These are phyloP conservation scores for Tympanoctomys barrerae DNA, from an alignment of 2,797 vertebrate genomes.

Conservation along the genomic window DNA sequence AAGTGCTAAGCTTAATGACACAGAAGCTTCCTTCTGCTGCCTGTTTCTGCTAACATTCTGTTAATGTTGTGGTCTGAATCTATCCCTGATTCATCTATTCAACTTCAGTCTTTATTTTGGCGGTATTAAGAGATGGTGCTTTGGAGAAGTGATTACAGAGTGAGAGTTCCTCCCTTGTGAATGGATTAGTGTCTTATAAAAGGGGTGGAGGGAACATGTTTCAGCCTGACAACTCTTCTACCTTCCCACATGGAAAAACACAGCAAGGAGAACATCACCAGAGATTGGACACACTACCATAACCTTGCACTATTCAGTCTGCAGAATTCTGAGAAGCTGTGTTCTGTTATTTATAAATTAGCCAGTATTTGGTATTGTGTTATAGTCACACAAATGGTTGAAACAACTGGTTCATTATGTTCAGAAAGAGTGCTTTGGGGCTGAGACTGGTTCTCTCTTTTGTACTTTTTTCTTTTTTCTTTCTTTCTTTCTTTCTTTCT, in stretches of 20 bases:
- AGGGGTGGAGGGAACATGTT: background rate
- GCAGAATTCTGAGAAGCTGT: background rate
- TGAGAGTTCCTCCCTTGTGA: background rate
- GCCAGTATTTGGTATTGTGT: background rate
- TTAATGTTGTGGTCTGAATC: background rate
- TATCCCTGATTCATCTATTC: no score
- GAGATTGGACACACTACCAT: background rate
- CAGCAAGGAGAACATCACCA: background rate
- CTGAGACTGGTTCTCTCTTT: background rate
- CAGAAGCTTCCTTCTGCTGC: background rate
- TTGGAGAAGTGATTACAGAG: background rate
- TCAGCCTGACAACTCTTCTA: background rate
- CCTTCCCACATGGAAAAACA: background rate
- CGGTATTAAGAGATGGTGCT: background rate
- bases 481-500: no score
- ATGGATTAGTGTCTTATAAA: background rate
- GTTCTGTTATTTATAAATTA: background rate
- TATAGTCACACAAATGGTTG: background rate
- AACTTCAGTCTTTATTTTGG: background rate
- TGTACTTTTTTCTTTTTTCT: no score
- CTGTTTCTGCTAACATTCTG: background rate
- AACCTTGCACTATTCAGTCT: background rate
- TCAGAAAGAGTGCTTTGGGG: background rate
- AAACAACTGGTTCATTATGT: background rate
- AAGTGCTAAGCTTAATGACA: background rate